Conservation (phyloP, 30 jellyfish, hydroid and myxozoan genomes). For the Mastigias papua region DNA sequence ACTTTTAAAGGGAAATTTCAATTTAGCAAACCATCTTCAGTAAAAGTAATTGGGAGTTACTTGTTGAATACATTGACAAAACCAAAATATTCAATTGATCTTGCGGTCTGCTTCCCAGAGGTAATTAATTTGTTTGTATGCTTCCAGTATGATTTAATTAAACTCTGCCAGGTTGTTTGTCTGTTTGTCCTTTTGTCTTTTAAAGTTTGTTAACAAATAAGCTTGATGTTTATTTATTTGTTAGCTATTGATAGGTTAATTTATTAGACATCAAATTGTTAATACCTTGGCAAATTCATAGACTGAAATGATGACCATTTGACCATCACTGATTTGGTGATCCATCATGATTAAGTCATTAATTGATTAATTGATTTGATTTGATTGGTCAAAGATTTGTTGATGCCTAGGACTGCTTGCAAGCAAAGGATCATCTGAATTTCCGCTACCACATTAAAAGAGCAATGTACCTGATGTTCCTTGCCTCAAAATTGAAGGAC, state of each 20-base stretch:
- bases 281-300: no score
- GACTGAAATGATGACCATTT: no score
- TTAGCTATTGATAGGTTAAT: background rate
- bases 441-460: constrained; percentile 86
- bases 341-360: no score
- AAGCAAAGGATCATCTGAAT: constrained; percentile 78
- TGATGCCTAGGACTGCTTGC: constrained; percentile 27
- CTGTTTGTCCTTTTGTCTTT: no score
- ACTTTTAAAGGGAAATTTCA: constrained; percentile 83
- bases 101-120: constrained; percentile 88
- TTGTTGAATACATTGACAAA: constrained; percentile 76
- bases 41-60: constrained; percentile 88
- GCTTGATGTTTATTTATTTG: background rate
- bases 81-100: constrained; percentile 74
- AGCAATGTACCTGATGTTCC: constrained; percentile 83
- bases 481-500: constrained; percentile 69
- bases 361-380: no score
- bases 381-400: no score
- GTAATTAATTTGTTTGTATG: constrained; percentile 52
- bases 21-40: constrained; percentile 72
- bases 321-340: background rate
- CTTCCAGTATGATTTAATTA: no score
- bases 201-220: no score
- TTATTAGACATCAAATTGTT: background rate
- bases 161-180: no score